phyloP scores from a whole-genome alignment of 1,140 invertebrate species.

The Bilobella aurantiaca region DNA sequence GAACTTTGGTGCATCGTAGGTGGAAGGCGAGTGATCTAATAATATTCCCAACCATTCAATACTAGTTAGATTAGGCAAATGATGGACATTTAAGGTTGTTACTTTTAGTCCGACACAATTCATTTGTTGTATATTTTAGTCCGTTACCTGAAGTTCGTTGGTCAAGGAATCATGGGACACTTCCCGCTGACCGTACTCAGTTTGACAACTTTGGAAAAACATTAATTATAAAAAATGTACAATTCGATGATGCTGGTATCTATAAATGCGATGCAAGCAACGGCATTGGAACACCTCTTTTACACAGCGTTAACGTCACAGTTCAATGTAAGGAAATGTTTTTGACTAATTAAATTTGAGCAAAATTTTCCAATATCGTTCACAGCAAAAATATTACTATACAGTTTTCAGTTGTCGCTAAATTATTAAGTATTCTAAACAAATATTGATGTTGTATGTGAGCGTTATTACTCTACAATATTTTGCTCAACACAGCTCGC shows the following conservation, averaged over 20 bases:
- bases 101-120: no score
- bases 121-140: conserved; percentile 43
- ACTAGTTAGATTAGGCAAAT: no score
- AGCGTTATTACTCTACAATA: no score
- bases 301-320: conserved; percentile 69
- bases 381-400: no score
- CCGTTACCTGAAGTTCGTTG: conserved; percentile 52
- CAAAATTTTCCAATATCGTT: no score
- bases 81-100: no score
- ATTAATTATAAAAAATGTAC: conserved; percentile 71
- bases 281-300: conserved; percentile 71
- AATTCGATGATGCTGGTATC: conserved; percentile 71
- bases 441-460: no score
- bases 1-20: conserved; percentile 81
- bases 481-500: no score
- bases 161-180: conserved; percentile 59
- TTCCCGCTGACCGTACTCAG: conserved; percentile 59
- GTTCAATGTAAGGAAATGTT: conserved; percentile 54
- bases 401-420: no score
- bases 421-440: no score
- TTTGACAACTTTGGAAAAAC: conserved; percentile 84
- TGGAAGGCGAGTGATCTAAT: conserved; percentile 59
- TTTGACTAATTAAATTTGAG: background rate
- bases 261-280: conserved; percentile 90
- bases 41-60: background rate